phyloP scores from a whole-genome alignment of 2,113 vertebrate genomes.

The Lamprotornis superbus region DNA sequence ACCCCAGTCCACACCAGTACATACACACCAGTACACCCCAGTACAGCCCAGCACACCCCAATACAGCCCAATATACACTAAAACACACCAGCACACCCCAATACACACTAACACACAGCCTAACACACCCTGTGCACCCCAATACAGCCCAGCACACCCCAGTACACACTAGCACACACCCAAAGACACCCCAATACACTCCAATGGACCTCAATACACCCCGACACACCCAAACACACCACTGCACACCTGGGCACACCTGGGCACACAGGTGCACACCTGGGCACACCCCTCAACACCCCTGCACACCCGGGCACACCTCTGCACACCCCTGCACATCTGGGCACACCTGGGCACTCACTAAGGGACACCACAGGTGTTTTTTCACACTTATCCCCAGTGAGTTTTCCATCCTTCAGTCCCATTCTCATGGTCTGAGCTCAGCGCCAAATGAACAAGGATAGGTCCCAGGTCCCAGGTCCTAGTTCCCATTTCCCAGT shows the following conservation, averaged over 20 bases:
- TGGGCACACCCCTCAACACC: too few species aligned
- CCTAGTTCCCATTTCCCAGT: not conserved
- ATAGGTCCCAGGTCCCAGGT: not conserved
- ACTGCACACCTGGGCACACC: too few species aligned
- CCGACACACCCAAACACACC: too few species aligned
- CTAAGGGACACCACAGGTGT: not conserved
- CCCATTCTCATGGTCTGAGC: not conserved
- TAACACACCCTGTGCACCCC: not conserved
- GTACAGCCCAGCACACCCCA: not conserved
- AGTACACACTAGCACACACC: too few species aligned
- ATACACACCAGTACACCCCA: not conserved
- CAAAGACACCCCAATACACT: not conserved
- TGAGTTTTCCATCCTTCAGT: constrained; percentile 13
- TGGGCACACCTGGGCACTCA: too few species aligned
- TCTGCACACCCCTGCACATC: too few species aligned
- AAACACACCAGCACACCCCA: not conserved
- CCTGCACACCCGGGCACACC: too few species aligned
- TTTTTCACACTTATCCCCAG: not conserved
- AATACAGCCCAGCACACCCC: not conserved
- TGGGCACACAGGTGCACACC: too few species aligned
- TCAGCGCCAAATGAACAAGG: not conserved
- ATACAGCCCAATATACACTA: too few species aligned
- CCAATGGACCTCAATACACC: too few species aligned
- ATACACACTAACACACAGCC: too few species aligned
- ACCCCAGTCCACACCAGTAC: not conserved